Conservation (phyloP, 1,140 invertebrate genomes). For the Drosophila varians region DNA sequence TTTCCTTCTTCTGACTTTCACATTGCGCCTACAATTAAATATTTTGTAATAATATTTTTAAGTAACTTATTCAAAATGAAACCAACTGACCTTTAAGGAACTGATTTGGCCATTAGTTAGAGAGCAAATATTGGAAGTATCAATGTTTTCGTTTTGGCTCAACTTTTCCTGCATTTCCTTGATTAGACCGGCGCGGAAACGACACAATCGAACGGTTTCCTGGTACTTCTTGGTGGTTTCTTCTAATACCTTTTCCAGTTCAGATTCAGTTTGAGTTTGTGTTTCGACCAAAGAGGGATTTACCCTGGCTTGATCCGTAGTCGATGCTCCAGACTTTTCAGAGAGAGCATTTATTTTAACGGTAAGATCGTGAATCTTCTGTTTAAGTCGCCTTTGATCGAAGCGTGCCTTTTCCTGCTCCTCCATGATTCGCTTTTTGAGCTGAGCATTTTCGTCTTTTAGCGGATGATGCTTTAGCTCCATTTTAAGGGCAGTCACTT, state of each 20-base stretch:
- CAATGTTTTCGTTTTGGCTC: constrained; percentile 49
- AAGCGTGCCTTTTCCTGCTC: constrained; percentile 49
- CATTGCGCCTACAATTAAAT: constrained; percentile 36
- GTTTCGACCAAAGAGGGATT: neutral
- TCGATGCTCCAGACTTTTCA: neutral
- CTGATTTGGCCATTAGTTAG: constrained; percentile 48
- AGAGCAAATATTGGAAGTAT: constrained; percentile 44
- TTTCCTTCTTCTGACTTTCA: constrained; percentile 46
- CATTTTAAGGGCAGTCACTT: constrained; percentile 58
- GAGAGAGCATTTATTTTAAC: constrained; percentile 22
- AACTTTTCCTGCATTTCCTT: constrained; percentile 46
- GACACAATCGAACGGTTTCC: constrained; percentile 45
- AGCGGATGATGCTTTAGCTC: constrained; percentile 66
- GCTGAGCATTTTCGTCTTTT: constrained; percentile 60
- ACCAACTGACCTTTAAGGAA: constrained; percentile 42
- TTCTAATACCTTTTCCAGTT: constrained; percentile 29
- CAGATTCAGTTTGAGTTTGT: constrained; percentile 56
- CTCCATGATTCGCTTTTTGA: constrained; percentile 58
- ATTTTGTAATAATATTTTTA: neutral
- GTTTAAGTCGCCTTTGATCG: constrained; percentile 56
- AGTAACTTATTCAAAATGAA: too few relatives aligned
- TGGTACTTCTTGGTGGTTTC: constrained; percentile 38
- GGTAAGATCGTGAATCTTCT: constrained; percentile 53
- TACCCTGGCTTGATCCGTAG: neutral
- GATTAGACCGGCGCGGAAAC: constrained; percentile 48